A percentile compares a stretch with the other conserved stretches of the same genome.
These are phyloP conservation scores for Myotis yumanensis DNA, from an alignment of 2,113 vertebrate genomes.

Conservation along the genomic window DNA sequence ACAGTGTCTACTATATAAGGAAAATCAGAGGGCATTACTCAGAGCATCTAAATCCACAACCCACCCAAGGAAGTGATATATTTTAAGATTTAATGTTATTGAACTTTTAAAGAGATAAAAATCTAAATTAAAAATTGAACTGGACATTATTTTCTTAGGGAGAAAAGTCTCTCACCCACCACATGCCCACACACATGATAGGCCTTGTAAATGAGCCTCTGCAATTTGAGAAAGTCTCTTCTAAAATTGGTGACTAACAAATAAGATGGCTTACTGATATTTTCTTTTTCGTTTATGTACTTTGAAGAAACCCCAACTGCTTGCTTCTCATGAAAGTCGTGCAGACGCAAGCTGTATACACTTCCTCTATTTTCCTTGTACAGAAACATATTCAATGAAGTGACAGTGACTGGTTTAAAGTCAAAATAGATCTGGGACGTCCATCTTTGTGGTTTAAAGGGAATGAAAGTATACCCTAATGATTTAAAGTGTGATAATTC, in stretches of 20 bases:
- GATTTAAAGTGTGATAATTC: not conserved
- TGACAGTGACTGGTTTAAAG: not conserved
- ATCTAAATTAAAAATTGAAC: conserved; percentile 6
- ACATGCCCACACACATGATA: not conserved
- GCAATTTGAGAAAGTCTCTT: not conserved
- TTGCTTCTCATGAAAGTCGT: not conserved
- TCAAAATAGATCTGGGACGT: not conserved
- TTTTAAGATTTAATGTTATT: conserved; percentile 29
- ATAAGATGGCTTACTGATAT: not conserved
- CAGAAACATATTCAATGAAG: not conserved
- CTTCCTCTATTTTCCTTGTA: not conserved
- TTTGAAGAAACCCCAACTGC: conserved; percentile 5
- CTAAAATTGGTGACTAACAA: not conserved
- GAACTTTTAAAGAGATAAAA: not conserved
- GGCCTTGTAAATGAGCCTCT: not conserved
- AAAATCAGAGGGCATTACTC: not conserved
- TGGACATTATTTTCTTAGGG: not conserved
- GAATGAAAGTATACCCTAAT: not conserved
- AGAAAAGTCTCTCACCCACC: not conserved
- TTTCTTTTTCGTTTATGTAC: not conserved
- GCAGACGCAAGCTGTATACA: not conserved
- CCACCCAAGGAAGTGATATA: not conserved
- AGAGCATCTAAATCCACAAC: not conserved
- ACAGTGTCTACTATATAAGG: not conserved
- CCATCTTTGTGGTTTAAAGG: not conserved